These are phyloP conservation scores for Lasioglossum figueresi DNA, from an alignment of 2,888 invertebrate genomes.

Conservation along the genomic window DNA sequence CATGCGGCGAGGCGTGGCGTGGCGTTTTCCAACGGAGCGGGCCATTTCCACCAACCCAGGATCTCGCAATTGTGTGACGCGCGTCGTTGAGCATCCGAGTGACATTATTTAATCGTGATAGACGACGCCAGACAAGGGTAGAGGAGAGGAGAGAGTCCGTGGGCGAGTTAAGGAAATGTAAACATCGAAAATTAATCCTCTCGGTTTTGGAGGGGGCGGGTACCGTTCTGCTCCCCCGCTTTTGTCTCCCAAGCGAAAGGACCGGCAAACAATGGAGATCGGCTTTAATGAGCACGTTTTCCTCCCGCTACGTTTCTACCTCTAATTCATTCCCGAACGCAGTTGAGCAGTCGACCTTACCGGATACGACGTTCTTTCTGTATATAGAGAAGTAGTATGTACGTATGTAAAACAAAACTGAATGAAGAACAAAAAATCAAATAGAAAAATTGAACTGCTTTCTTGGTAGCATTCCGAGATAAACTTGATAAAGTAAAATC, in stretches of 20 bases:
- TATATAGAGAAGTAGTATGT: too few species aligned
- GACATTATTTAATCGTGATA: conserved; percentile 36
- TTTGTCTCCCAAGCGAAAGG: conserved; percentile 38
- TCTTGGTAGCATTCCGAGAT: background rate
- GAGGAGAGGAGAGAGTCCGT: background rate
- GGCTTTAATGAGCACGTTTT: conserved; percentile 41
- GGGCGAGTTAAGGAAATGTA: conserved; percentile 36
- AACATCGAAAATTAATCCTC: conserved; percentile 66
- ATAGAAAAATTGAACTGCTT: background rate
- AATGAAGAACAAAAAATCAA: too few species aligned
- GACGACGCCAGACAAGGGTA: conserved; percentile 14
- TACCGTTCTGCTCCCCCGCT: conserved; percentile 34
- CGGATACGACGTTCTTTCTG: background rate
- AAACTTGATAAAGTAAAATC: background rate
- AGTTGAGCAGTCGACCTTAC: conserved; percentile 3
- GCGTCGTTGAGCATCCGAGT: conserved; percentile 17
- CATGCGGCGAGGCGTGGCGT: background rate
- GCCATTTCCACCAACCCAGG: background rate
- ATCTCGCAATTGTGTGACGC: conserved; percentile 18
- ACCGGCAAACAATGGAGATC: conserved; percentile 59
- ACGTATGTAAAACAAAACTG: too few species aligned
- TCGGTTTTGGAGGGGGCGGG: background rate
- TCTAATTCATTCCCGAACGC: background rate
- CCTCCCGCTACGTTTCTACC: background rate
- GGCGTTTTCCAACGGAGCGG: conserved; percentile 4